A percentile compares a stretch with the other conserved stretches of the same genome.
These are phyloP conservation scores for Anthopleura sola DNA, from an alignment of 64 coral and sea anemone species.

Conservation along the genomic window DNA sequence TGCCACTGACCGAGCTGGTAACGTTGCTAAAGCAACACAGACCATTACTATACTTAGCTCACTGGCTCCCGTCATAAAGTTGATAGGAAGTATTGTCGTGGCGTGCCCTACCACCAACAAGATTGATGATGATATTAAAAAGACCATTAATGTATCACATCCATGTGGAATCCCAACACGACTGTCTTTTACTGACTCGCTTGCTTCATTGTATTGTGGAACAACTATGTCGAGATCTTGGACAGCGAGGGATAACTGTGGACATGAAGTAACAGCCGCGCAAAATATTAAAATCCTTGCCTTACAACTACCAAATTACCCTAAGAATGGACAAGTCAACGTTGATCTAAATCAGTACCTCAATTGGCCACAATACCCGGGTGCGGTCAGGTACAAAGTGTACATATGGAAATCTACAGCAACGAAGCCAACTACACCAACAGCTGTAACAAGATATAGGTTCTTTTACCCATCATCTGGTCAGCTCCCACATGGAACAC, in stretches of 20 bases:
- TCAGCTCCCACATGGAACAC: conserved; percentile 54
- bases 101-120: conserved; percentile 51
- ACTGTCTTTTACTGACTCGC: conserved; percentile 51
- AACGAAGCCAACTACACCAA: conserved; percentile 57
- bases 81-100: conserved; percentile 15
- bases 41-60: conserved; percentile 8
- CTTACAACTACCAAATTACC: conserved; percentile 71
- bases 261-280: neutral
- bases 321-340: conserved; percentile 74
- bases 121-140: conserved; percentile 48
- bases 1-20: conserved; percentile 61
- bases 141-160: conserved; percentile 57
- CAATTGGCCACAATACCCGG: conserved; percentile 74
- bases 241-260: conserved; percentile 52
- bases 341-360: conserved; percentile 56
- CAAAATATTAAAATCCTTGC: conserved; percentile 52
- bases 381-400: conserved; percentile 54
- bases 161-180: conserved; percentile 52
- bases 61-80: neutral
- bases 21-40: conserved; percentile 45
- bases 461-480: conserved; percentile 22
- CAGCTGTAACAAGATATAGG: conserved; percentile 20
- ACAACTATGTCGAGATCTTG: conserved; percentile 52
- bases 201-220: conserved; percentile 47
- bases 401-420: conserved; percentile 52